Evolutionary conservation across 2,113 vertebrate genomes (phyloP), one percentile per base, ranked within the genome.

Genomic region (Phrynosoma platyrhinos): DNA sequence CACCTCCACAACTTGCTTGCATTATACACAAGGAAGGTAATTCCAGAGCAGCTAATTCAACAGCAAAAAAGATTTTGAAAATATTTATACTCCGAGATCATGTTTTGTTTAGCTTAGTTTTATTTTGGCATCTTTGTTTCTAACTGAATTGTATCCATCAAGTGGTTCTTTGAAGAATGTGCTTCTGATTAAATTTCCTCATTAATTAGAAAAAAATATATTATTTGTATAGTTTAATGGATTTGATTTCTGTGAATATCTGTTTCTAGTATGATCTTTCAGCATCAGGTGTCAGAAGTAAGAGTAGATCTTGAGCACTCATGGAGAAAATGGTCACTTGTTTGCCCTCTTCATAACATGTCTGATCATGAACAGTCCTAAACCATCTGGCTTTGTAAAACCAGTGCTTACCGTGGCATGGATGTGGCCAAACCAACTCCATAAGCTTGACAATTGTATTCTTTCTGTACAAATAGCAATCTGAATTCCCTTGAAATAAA

Each of bases 171-270:
- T 9, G 9, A 47, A 0, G 52, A 52, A 66, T 84, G 36, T 91
- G 76, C 16, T 87, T 84, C 69, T 66, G 85, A 71, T 32, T 89
- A 77, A 69, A 88, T 79, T 27, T 82, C 3, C 42, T 0, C 0
- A 82, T 32, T 42, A 71, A 80, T 86, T 82, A 64, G 32, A 42
- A 14, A 27, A 25, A 64, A 76, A 42, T 16, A 40, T 36, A 89
- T 84, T 92, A 79, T 36, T 87, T 74, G 72, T 75, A 78, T 8
- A 21, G 79, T 86, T 85, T 58, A 81, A 62, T 87, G 79, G 25
- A 82, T 77, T 88, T 88, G 9, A 1, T 1, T 92, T 58, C 78
- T 91, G n/a, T 36, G 78, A 84, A 68, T 90, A 64, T 40, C 20
- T 92, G 77, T 66, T 84, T 74, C 27, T 71, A 68, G 83, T 2